Percentiles rank a stretch among this genome's conserved stretches.
phyloP scores from a whole-genome alignment of 2,888 invertebrate species.

The Caenorhabditis sp. region DNA sequence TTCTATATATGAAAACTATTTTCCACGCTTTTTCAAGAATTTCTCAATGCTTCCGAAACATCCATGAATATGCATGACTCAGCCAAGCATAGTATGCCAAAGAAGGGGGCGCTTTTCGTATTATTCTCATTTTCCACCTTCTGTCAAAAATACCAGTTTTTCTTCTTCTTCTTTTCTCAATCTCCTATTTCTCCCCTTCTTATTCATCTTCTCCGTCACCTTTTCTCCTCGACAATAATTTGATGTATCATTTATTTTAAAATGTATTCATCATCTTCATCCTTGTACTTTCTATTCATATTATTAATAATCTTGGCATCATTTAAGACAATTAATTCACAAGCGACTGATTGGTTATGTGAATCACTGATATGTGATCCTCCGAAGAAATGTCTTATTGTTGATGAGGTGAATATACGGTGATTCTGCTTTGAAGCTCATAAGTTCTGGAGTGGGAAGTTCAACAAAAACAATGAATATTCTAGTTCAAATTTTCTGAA shows the following conservation, averaged over 20 bases:
- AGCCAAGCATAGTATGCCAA: neutral
- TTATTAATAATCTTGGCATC: neutral
- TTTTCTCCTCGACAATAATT: constrained; percentile 24
- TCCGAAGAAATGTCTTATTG: constrained; percentile 49
- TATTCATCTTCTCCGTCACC: constrained; percentile 5
- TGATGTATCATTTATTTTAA: constrained; percentile 10
- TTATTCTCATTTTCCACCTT: neutral
- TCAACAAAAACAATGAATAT: no score
- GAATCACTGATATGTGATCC: constrained; percentile 56
- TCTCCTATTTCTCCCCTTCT: constrained; percentile 1
- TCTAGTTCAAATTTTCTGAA: no score
- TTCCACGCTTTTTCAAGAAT: no score
- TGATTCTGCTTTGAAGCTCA: neutral
- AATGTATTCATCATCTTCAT: neutral
- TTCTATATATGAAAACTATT: no score
- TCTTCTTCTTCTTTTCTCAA: neutral
- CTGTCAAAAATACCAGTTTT: constrained; percentile 2
- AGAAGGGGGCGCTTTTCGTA: no score
- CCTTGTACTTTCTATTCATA: neutral
- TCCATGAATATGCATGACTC: neutral
- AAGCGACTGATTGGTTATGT: constrained; percentile 34
- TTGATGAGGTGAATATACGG: constrained; percentile 37
- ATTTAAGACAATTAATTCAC: neutral
- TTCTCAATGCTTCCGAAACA: no score
- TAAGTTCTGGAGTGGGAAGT: no score